These are phyloP conservation scores for Atethmia centrago DNA, from an alignment of 2,888 invertebrate genomes.

Conservation along the genomic window DNA sequence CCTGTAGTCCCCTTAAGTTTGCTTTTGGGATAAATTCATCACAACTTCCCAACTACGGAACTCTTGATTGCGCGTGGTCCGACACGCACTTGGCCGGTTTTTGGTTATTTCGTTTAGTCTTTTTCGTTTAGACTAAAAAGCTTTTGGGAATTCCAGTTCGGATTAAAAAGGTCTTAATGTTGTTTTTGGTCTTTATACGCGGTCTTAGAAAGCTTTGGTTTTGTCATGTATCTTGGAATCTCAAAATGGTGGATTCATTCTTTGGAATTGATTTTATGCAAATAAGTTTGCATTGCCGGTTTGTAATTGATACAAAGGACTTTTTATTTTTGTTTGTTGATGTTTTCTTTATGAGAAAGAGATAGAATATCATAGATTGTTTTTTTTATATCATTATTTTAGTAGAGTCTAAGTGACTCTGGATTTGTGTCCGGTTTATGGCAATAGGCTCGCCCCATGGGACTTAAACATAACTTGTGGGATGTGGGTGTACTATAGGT, in stretches of 20 bases:
- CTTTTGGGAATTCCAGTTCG: constrained; percentile 54
- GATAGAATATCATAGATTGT: background rate
- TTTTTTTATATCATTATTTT: background rate
- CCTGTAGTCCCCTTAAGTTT: too few relatives aligned
- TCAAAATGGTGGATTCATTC: background rate
- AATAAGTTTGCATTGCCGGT: background rate
- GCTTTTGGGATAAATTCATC: too few relatives aligned
- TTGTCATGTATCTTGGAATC: constrained; percentile 10
- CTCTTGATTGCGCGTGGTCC: too few relatives aligned
- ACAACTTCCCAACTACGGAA: too few relatives aligned
- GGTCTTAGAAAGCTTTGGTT: constrained; percentile 44
- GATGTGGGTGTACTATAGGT: too few relatives aligned
- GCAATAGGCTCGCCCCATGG: too few relatives aligned
- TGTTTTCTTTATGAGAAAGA: background rate
- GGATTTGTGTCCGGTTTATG: too few relatives aligned
- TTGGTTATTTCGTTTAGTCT: constrained; percentile 74
- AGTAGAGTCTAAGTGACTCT: background rate
- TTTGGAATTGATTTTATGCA: background rate
- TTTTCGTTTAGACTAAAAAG: constrained; percentile 37
- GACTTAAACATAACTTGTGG: too few relatives aligned
- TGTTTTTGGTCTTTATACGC: constrained; percentile 33
- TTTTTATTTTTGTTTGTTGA: constrained; percentile 9
- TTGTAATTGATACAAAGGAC: background rate
- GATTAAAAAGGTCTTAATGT: constrained; percentile 31
- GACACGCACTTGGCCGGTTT: too few relatives aligned